Conservation (phyloP, 30 jellyfish, hydroid and myxozoan genomes). For the Turritopsis rubra region DNA sequence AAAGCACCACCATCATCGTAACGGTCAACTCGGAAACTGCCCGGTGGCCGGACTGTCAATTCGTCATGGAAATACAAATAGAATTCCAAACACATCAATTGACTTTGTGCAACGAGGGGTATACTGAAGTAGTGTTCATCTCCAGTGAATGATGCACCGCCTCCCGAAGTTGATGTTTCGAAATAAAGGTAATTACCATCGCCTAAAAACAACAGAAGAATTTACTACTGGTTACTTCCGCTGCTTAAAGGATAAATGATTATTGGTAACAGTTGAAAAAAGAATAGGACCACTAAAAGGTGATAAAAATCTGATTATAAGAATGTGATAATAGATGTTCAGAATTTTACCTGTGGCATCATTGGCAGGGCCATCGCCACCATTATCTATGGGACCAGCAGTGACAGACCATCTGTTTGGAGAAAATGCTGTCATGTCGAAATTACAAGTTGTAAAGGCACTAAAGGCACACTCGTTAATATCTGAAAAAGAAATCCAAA, state of each 20-base stretch:
- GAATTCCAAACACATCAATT: neutral
- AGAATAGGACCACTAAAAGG: no score
- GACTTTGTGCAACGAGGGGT: neutral
- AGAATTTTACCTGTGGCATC: neutral
- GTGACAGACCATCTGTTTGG: neutral
- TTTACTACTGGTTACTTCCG: neutral
- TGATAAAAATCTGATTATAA: no score
- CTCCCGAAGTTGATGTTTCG: neutral
- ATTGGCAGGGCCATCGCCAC: neutral
- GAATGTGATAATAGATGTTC: no score
- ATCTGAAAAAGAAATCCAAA: neutral
- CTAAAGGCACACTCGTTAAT: neutral
- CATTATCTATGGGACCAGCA: neutral
- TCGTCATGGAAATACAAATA: neutral
- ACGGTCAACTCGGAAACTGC: neutral
- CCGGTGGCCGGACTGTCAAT: neutral
- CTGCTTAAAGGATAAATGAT: neutral
- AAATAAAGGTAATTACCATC: neutral
- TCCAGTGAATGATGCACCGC: neutral
- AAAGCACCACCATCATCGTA: neutral
- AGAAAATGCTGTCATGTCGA: neutral
- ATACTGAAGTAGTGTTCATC: neutral
- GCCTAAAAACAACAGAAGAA: neutral
- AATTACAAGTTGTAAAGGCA: neutral
- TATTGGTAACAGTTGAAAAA: no score